Conservation (phyloP, 2,797 vertebrate genomes). For the Cirrhinus mrigala region DNA sequence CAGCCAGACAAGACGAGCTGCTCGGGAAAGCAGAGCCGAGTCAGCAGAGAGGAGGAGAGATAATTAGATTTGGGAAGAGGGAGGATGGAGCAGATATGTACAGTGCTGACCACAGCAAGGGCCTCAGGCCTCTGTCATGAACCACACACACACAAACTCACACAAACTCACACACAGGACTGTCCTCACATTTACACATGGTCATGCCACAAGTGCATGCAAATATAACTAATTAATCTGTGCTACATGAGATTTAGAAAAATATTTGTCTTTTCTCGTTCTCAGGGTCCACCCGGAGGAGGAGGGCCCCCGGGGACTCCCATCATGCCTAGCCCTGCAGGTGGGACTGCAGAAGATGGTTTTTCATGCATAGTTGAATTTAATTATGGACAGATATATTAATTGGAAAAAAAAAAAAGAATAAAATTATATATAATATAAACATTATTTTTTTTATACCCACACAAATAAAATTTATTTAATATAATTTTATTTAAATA, state of each 20-base stretch:
- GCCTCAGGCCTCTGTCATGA: constrained; percentile 19
- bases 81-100: constrained; percentile 50
- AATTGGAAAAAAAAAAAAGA: not conserved
- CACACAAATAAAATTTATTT: no score
- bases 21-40: constrained; percentile 36
- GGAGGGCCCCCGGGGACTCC: constrained; percentile 97
- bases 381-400: not conserved
- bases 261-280: constrained; percentile 10
- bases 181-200: not conserved
- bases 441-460: no score
- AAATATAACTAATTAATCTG: not conserved
- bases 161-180: constrained; percentile 26
- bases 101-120: constrained; percentile 53
- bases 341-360: constrained; percentile 67
- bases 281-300: constrained; percentile 94
- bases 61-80: constrained; percentile 50
- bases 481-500: no score
- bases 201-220: not conserved
- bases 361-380: not conserved
- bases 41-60: constrained; percentile 47
- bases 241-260: not conserved
- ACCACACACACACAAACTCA: constrained; percentile 23
- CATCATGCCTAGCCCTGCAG: constrained; percentile 99
- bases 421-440: not conserved
- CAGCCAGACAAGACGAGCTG: constrained; percentile 33